Percentiles rank a stretch among this genome's conserved stretches.
Conservation (phyloP, 2,113 vertebrate genomes). For the Recurvirostra avosetta region DNA sequence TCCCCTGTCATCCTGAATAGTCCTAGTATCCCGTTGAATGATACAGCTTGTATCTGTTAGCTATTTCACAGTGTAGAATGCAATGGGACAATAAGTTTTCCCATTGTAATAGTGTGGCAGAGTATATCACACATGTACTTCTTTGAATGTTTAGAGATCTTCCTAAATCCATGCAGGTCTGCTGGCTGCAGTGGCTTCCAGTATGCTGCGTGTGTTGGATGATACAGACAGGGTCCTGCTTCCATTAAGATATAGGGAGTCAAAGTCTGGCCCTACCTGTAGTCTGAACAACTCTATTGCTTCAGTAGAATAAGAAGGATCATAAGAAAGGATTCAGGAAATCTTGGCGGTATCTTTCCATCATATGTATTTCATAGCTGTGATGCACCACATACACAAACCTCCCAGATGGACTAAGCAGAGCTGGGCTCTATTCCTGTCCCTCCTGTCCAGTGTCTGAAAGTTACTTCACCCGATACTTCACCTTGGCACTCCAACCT, state of each 20-base stretch:
- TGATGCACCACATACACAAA: not conserved
- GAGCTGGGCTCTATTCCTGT: not conserved
- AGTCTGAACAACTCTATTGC: not conserved
- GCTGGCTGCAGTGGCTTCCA: not conserved
- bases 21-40: not conserved
- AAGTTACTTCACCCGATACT: not conserved
- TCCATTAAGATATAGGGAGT: not conserved
- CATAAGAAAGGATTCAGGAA: not conserved
- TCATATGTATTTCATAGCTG: not conserved
- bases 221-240: not conserved
- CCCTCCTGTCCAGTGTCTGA: not conserved
- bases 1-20: not conserved
- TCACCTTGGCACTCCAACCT: not conserved
- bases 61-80: not conserved
- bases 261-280: not conserved
- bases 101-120: not conserved
- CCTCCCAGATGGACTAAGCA: not conserved
- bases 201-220: not conserved
- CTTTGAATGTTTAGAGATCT: not conserved
- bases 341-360: not conserved
- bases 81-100: not conserved
- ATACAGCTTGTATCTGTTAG: not conserved
- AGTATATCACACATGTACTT: not conserved
- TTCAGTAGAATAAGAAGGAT: not conserved
- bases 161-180: rapidly evolving